phyloP scores from a whole-genome alignment of 2,113 vertebrate genomes.

The Trematocara marginatum region DNA sequence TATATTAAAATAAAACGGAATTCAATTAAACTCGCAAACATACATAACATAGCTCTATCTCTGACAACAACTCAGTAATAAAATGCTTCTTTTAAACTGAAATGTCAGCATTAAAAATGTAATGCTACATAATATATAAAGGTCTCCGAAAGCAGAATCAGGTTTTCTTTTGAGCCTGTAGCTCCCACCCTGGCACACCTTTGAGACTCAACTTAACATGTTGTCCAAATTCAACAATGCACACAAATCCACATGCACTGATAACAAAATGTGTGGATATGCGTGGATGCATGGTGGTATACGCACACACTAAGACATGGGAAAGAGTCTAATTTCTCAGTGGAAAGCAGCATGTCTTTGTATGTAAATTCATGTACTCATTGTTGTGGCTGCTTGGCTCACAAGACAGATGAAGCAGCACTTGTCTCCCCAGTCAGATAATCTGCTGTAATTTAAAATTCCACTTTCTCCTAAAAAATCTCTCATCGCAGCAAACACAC shows the following conservation, averaged over 20 bases:
- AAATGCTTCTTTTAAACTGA: neutral
- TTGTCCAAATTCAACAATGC: neutral
- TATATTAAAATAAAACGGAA: neutral
- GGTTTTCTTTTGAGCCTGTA: neutral
- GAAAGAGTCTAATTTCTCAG: neutral
- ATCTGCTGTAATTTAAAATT: neutral
- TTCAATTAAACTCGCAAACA: neutral
- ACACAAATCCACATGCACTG: neutral
- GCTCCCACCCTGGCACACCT: neutral
- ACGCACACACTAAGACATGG: neutral
- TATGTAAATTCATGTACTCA: neutral
- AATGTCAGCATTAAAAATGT: neutral
- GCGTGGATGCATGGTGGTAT: neutral
- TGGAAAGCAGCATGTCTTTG: neutral
- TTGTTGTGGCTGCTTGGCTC: neutral
- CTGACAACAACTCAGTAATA: neutral
- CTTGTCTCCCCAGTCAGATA: conserved; percentile 2
- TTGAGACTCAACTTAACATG: neutral
- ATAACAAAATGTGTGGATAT: neutral
- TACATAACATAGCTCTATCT: neutral
- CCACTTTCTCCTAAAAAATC: neutral
- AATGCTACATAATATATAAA: neutral
- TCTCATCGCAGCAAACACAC: neutral
- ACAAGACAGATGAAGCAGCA: neutral
- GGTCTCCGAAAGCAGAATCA: neutral